Evolutionary conservation across 92 coral and sea anemone genomes (phyloP).

Genomic region (Porites evermanni): DNA sequence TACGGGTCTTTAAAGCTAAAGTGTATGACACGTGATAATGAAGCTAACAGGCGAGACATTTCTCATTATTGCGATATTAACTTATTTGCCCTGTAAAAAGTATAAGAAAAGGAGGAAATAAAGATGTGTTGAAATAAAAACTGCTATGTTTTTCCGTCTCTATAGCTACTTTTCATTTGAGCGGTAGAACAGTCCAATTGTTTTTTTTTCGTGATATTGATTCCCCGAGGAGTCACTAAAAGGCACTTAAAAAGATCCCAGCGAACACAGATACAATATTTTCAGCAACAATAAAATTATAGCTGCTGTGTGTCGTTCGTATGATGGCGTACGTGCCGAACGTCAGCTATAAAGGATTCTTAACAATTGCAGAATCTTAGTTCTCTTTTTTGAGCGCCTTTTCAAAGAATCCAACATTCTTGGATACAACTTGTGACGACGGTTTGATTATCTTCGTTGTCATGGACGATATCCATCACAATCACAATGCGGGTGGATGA

Average conservation of each 20-base stretch:
- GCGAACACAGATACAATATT: background rate
- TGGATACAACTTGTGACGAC: too few relatives aligned
- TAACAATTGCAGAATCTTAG: too few relatives aligned
- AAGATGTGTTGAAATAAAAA: background rate
- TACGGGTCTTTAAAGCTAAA: background rate
- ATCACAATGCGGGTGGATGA: too few relatives aligned
- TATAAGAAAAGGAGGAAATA: background rate
- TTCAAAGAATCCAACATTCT: too few relatives aligned
- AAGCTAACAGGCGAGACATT: background rate
- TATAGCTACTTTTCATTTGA: background rate
- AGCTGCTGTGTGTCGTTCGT: background rate
- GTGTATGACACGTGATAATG: background rate
- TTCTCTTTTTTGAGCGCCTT: too few relatives aligned
- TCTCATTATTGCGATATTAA: background rate
- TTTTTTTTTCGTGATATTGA: background rate
- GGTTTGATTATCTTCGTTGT: too few relatives aligned
- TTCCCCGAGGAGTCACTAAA: conserved; percentile 27
- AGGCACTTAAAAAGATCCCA: conserved; percentile 2
- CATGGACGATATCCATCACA: too few relatives aligned
- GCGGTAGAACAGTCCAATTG: background rate
- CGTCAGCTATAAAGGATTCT: too few relatives aligned
- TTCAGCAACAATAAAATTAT: background rate
- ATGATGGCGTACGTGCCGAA: background rate
- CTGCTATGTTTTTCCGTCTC: background rate
- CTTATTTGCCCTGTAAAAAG: background rate